Base-by-base conservation (phyloP, 2,797 vertebrate species). In the Semotilus atromaculatus region DNA sequence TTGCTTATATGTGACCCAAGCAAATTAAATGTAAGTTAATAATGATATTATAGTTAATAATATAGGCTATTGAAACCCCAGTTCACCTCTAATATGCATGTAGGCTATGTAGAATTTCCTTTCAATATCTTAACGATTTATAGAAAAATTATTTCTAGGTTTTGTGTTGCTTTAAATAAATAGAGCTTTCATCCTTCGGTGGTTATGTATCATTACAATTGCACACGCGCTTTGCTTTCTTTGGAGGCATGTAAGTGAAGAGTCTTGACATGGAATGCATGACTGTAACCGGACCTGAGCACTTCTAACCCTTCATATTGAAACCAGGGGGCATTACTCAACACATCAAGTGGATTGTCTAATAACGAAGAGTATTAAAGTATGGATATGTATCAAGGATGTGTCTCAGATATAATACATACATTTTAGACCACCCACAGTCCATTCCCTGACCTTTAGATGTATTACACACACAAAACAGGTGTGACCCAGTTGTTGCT, bases 211-310 rank as follows among this genome's bases (percentile, higher is more conserved):
- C n/a, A 74, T 82, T 58, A 60, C 26, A 31, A 29, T 51, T 74
- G 21, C 29, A 73, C 68, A 82, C 55, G 36, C 55, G 29, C 71
- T 82, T 8, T 64, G 53, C 81, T 83, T 76, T 76, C 31, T 68
- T 83, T 75, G n/a, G 34, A 76, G 7, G 62, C 62, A 67, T 77
- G 36, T 48, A 43, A 83, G 45, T 58, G 19, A 77, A 77, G 62
- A 74, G 67, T n/a, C 53, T 60, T 71, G 51, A 81, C 80, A 58
- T 70, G n/a, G 51, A 40, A 81, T 81, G 67, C 67, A 58, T 60
- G 36, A 10, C 51, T 31, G 73, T 55, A 76, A 83, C 64, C 21
- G 29, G 62, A 83, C 48, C 72, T 76, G 43, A 77, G 64, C 29
- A 60, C 51, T 29, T 84, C 67, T 58, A 43, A 58, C 48, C 26